phyloP scores from a whole-genome alignment of 1,140 invertebrate genomes.

The Megalopta genalis region DNA sequence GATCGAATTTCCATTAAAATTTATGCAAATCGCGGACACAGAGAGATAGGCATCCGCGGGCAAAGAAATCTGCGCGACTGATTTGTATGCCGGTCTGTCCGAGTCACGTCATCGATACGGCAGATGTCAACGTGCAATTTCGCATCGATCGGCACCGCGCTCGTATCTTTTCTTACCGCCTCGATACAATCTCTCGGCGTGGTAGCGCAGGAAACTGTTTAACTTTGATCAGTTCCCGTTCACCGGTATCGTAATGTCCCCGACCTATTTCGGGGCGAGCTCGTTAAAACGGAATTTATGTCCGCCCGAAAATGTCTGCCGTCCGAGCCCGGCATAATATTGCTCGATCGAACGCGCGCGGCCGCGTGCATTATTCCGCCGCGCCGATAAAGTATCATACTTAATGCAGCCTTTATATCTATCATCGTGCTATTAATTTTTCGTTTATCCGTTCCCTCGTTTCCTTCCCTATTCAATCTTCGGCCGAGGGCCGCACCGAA shows the following conservation, averaged over 20 bases:
- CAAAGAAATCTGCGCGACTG: neutral
- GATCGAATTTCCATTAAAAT: slow-evolving; percentile 16
- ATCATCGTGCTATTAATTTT: neutral
- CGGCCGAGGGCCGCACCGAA: neutral
- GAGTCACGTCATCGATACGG: slow-evolving; percentile 2
- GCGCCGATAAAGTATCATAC: neutral
- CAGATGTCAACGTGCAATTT: neutral
- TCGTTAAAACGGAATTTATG: slow-evolving; percentile 56
- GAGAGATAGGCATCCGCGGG: neutral
- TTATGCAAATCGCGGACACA: slow-evolving; percentile 10
- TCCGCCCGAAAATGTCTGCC: neutral
- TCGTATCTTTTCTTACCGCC: slow-evolving; percentile 15
- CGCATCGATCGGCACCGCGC: neutral
- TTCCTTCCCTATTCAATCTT: slow-evolving; percentile 3
- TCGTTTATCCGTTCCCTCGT: neutral
- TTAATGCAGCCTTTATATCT: neutral
- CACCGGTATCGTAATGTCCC: neutral
- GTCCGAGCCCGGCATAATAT: neutral
- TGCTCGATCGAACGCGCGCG: neutral
- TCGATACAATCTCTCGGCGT: slow-evolving; percentile 29
- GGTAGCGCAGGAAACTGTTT: neutral
- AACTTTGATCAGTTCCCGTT: slow-evolving; percentile 23
- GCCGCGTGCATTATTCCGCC: neutral
- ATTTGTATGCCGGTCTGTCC: neutral
- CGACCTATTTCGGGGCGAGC: slow-evolving; percentile 9